Conservation (phyloP, 2,113 vertebrate species). For the Dermatemys mawii region DNA sequence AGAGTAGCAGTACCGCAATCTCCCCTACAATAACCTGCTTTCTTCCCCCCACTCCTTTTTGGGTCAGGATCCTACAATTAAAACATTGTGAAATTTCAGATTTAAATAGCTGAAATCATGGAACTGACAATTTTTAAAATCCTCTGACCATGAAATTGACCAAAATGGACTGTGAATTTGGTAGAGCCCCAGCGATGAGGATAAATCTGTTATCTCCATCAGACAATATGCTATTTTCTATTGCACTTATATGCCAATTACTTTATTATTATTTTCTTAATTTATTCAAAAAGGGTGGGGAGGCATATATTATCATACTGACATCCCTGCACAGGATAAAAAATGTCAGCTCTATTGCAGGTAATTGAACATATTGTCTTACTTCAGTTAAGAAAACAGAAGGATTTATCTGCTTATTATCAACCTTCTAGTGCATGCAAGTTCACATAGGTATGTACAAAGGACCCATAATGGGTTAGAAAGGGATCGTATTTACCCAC, state of each 20-base stretch:
- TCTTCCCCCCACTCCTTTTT: too few species aligned
- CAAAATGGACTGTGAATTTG: too few species aligned
- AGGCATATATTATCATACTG: not conserved
- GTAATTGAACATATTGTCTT: constrained; percentile 45
- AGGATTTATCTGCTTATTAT: constrained; percentile 66
- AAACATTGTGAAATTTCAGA: too few species aligned
- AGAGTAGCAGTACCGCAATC: too few species aligned
- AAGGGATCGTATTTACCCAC: constrained; percentile 51
- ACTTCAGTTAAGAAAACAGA: constrained; percentile 56
- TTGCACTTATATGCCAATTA: not conserved
- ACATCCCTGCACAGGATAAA: not conserved
- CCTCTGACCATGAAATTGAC: too few species aligned
- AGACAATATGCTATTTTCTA: not conserved
- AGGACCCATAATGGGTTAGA: constrained; percentile 52
- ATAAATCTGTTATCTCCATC: not conserved
- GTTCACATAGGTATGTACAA: constrained; percentile 21
- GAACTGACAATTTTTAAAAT: too few species aligned
- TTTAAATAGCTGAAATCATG: too few species aligned
- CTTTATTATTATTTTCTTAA: constrained; percentile 31
- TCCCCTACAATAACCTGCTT: too few species aligned
- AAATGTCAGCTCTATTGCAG: constrained; percentile 57
- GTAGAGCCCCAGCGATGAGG: not conserved
- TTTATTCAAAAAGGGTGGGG: constrained; percentile 36
- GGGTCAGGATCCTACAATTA: too few species aligned
- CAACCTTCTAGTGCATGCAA: constrained; percentile 49